Base-by-base conservation (phyloP, 1,140 invertebrate genomes). In the Pachypeltis micranthus region DNA sequence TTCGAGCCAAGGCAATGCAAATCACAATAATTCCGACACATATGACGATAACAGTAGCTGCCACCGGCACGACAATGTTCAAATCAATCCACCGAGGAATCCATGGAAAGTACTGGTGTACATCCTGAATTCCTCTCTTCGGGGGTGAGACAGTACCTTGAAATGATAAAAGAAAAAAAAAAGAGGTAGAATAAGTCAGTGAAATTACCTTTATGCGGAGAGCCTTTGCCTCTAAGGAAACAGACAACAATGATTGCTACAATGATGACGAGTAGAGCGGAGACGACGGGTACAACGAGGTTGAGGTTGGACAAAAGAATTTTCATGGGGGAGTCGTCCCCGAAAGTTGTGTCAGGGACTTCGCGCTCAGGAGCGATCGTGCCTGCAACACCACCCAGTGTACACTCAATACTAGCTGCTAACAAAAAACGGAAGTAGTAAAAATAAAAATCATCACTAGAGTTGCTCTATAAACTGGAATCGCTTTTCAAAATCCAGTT, bases 251-350 rank as follows among this genome's bases (percentile, higher is more conserved):
- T 87, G 72, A 94, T 87, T 68, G 90, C 88, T 74, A 93, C 85
- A 72, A 94, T 90, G 76, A 94, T 90, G 76, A 94, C 86, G 69
- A 94, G 83, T 63, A 93, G 80, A 65, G 91, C 90, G 63, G 90
- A 90, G 70, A 90, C 87, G 67, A 94, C 87, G n/a, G 93, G 93
- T 67, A 96, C 88, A 76, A 95, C 88, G 70, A 96, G 84, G 80
- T 94, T 92, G 69, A 93, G 81, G 76, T 95, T 92, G 67, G 87
- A 84, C 72, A 90, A 81, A 70, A 91, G 82, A 70, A 88, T 83
- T 80, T 85, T 85, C 77, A 90, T 80, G 66, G 86, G 87, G 75
- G 88, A 86, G 75, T 90, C 87, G 68, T 82, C 79, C 68, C 74
- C 74, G 62, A 71, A 72, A 68, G 72, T 73, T 27, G 67, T 63